Evolutionary conservation across 1,140 invertebrate genomes (phyloP), one percentile per base, ranked within the genome.

Genomic region (Maniola jurtina): DNA sequence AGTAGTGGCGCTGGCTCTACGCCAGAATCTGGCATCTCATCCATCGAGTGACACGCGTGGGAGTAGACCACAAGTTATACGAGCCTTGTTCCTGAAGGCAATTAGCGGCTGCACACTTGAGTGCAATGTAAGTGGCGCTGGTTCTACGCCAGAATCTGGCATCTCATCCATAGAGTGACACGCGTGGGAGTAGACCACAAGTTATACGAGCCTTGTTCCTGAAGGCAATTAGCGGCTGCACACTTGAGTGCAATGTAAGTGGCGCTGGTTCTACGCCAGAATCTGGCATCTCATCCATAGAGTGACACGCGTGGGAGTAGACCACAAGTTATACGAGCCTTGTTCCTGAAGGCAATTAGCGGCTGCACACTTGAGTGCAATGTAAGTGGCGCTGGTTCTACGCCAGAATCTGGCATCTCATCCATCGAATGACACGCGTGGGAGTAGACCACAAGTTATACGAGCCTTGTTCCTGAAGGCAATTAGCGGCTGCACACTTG

Each of bases 71-170:
- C n/a, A n/a, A n/a, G n/a, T 9, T 25, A 16, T 9, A 10, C 15
- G 7, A 52, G 5, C 14, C 13, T 25, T 52, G 48, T 25, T 52
- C 15, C 48, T 52, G 7, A 9, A 52, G 48, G 16, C 25, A 52
- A 52, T 52, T 52, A 52, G 15, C 14, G 25, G 16, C 48, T 52
- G 48, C 13, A 9, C 14, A 52, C 48, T 52, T 52, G 48, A 52
- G 15, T 25, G 45, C 45, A 48, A 6, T 15, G 13, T 48, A 6
- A 48, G 45, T n/a, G 13, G 42, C 1, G 5, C 5, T 45, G 42
- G 42, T 11, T 13, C 42, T 11, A 11, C 11, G 42, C 42, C 42
- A 45, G 42, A n/a, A 1, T 7, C 38, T 11, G 42, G 25, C 25
- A 4, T 25, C 25, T 25, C 25, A 25, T 25, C 25, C 25, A 2